Evolutionary conservation across 2,888 invertebrate species (phyloP).

Genomic region (Eilema depressum): DNA sequence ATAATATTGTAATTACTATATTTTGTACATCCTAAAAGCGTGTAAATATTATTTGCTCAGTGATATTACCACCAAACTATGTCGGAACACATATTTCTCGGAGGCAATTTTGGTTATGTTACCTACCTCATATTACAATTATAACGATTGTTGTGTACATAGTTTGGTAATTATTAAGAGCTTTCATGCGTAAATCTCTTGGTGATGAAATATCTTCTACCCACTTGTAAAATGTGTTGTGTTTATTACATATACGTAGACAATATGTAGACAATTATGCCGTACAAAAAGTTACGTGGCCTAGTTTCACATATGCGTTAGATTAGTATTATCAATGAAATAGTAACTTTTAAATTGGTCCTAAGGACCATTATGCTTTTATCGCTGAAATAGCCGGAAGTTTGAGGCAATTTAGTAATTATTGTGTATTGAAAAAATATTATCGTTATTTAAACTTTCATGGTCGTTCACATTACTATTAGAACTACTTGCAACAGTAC

Average conservation of each 20-base stretch:
- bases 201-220: constrained; percentile 32
- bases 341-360: background rate
- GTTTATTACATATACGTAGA: background rate
- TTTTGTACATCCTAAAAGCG: background rate
- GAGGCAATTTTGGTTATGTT: constrained; percentile 29
- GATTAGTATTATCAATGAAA: background rate
- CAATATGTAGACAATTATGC: background rate
- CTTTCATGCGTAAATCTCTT: constrained; percentile 39
- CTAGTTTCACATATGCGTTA: background rate
- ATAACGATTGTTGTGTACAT: constrained; percentile 31
- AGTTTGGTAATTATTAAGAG: constrained; percentile 37
- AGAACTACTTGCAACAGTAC: too few relatives aligned
- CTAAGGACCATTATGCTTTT: background rate
- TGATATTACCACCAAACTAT: constrained; percentile 34
- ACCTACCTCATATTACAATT: constrained; percentile 23
- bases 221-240: constrained; percentile 4
- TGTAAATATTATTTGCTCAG: constrained; percentile 21
- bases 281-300: background rate
- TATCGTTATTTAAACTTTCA: background rate
- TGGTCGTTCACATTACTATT: too few relatives aligned
- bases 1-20: background rate
- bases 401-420: background rate
- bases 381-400: background rate
- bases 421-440: background rate
- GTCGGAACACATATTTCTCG: constrained; percentile 28